Percentiles rank a stretch among this genome's conserved stretches.
Evolutionary conservation across 2,888 invertebrate genomes (phyloP).

Genomic region (Cybosia mesomella): DNA sequence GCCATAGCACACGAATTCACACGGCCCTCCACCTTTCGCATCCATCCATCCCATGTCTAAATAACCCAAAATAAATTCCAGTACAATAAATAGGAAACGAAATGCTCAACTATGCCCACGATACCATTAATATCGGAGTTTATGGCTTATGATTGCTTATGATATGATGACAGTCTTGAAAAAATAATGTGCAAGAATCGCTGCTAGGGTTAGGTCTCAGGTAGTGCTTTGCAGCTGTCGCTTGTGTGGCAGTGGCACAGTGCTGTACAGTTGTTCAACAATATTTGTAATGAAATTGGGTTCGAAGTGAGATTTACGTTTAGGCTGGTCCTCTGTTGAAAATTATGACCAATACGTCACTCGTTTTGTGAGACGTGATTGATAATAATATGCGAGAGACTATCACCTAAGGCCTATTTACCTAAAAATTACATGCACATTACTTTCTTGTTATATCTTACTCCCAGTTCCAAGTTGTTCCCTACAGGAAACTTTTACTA

Average conservation of each 20-base stretch:
- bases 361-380: no score
- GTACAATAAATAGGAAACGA: not conserved
- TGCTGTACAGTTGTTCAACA: no score
- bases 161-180: not conserved
- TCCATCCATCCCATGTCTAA: not conserved
- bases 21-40: not conserved
- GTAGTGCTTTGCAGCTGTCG: no score
- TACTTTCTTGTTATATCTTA: not conserved
- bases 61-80: constrained; percentile 2
- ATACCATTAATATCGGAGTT: not conserved
- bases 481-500: not conserved
- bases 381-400: no score
- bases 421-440: not conserved
- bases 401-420: no score
- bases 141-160: not conserved
- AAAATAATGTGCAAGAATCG: not conserved
- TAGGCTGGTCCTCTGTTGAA: no score
- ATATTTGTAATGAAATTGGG: no score
- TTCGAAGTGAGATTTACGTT: no score
- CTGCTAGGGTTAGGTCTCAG: no score
- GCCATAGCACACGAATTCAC: not conserved
- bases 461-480: not conserved
- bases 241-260: no score
- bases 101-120: not conserved
- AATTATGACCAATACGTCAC: no score